These are phyloP conservation scores for Sarcophaga carnaria DNA, from an alignment of 2,888 invertebrate species.

Conservation along the genomic window DNA sequence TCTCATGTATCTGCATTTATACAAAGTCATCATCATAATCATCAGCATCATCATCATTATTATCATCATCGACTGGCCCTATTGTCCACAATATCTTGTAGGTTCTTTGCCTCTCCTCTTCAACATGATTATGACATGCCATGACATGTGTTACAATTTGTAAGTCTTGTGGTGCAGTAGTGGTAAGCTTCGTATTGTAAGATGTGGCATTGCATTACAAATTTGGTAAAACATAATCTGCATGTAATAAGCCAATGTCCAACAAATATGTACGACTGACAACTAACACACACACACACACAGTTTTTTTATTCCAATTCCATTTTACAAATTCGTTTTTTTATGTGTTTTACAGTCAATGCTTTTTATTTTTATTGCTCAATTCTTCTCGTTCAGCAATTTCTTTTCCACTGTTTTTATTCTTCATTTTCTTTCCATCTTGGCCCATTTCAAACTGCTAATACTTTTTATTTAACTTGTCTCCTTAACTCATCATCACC, in stretches of 20 bases:
- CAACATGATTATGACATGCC: neutral
- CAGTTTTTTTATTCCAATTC: neutral
- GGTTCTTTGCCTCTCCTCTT: too few species aligned
- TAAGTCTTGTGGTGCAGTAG: neutral
- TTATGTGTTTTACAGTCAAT: neutral
- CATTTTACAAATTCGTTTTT: slow-evolving; percentile 12
- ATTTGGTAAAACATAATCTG: slow-evolving; percentile 65
- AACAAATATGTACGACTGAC: slow-evolving; percentile 55
- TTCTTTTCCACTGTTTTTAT: slow-evolving; percentile 13
- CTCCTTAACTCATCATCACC: slow-evolving; percentile 57
- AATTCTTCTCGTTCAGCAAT: neutral
- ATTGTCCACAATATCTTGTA: neutral
- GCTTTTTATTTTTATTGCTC: neutral
- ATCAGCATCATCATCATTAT: neutral
- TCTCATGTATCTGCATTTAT: neutral
- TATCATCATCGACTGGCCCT: neutral
- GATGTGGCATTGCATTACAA: slow-evolving; percentile 60
- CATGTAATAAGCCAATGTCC: slow-evolving; percentile 68
- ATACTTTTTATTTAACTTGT: slow-evolving; percentile 58
- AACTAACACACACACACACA: slow-evolving; percentile 35
- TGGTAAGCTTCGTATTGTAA: slow-evolving; percentile 25
- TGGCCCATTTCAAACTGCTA: slow-evolving; percentile 12
- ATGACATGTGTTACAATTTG: neutral
- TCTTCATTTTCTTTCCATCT: neutral
- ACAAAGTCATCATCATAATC: neutral